Evolutionary conservation across 2,113 vertebrate species (phyloP).

Genomic region (Vireo altiloquus): DNA sequence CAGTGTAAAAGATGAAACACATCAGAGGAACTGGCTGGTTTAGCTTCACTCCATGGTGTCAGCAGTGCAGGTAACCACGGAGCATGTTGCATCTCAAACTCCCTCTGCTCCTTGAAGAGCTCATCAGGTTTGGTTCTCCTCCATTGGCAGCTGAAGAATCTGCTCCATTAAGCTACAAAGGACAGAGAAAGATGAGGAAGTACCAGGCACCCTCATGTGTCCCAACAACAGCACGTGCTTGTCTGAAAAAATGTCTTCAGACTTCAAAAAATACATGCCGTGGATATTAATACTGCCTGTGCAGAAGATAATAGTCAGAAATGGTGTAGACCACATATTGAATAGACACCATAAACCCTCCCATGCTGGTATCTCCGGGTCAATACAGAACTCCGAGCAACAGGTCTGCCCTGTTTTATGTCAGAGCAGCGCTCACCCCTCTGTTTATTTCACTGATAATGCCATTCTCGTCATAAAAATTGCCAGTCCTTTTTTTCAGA

Average conservation of each 20-base stretch:
- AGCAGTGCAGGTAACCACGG: neutral
- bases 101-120: neutral
- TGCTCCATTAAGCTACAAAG: neutral
- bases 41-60: neutral
- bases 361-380: neutral
- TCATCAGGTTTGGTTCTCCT: neutral
- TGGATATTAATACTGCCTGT: neutral
- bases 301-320: neutral
- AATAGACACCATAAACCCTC: neutral
- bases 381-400: neutral
- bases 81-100: neutral
- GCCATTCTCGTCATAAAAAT: neutral
- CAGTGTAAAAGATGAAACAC: neutral
- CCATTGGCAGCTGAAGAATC: neutral
- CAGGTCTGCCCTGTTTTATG: neutral
- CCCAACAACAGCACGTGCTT: neutral
- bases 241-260: neutral
- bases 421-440: neutral
- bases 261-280: rapidly evolving
- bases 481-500: neutral
- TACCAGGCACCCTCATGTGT: neutral
- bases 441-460: neutral
- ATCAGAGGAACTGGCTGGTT: neutral
- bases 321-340: neutral
- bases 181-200: neutral